Conservation (phyloP, 2,888 invertebrate genomes). For the Rapana venosa region DNA sequence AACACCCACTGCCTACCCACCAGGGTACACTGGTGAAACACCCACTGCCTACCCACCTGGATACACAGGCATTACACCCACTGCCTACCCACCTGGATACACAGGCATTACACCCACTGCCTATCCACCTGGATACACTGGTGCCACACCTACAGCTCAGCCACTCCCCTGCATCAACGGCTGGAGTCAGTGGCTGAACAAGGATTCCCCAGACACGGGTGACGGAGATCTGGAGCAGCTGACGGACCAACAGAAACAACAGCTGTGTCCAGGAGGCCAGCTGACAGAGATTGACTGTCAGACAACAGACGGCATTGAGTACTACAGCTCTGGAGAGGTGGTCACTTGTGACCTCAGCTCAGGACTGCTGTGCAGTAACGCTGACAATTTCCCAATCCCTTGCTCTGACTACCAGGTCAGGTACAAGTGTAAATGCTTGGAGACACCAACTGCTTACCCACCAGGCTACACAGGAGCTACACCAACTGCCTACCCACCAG, state of each 20-base stretch:
- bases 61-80: conserved; percentile 17
- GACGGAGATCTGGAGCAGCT: conserved; percentile 59
- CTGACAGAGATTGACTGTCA: conserved; percentile 66
- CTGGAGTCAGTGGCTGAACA: conserved; percentile 65
- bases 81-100: conserved; percentile 32
- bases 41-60: conserved; percentile 38
- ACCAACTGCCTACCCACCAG: conserved; percentile 16
- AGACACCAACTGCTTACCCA: conserved; percentile 41
- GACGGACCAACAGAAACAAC: conserved; percentile 53
- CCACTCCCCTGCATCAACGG: background rate
- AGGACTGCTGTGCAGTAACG: conserved; percentile 84
- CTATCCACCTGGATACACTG: conserved; percentile 31
- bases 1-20: conserved; percentile 21
- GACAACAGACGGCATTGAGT: conserved; percentile 59
- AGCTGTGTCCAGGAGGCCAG: conserved; percentile 58
- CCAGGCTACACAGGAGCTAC: background rate
- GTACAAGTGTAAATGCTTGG: conserved; percentile 80
- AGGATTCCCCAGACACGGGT: conserved; percentile 56
- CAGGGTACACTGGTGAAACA: conserved; percentile 17
- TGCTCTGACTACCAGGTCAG: conserved; percentile 73
- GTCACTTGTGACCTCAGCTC: conserved; percentile 81
- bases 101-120: conserved; percentile 28
- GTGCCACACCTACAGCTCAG: conserved; percentile 23
- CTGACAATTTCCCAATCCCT: conserved; percentile 58
- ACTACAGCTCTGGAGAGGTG: conserved; percentile 61